These are phyloP conservation scores for Aphelinus atriplicis DNA, from an alignment of 1,140 invertebrate species.

Conservation along the genomic window DNA sequence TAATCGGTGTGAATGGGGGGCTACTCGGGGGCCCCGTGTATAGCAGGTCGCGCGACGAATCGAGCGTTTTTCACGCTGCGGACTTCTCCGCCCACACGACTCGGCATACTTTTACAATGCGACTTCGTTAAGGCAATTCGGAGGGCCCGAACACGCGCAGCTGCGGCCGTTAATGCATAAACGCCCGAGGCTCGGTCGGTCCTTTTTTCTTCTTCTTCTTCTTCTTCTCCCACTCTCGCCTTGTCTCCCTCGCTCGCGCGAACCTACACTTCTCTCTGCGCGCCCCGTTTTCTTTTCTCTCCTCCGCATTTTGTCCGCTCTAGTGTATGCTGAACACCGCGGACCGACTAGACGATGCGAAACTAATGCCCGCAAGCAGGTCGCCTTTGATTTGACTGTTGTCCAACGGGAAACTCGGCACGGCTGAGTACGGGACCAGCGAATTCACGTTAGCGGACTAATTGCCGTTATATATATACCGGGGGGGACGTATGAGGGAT, in stretches of 20 bases:
- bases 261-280: too few relatives aligned
- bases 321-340: too few relatives aligned
- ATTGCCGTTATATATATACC: too few relatives aligned
- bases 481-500: too few relatives aligned
- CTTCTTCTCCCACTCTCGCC: background rate
- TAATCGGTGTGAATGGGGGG: constrained; percentile 26
- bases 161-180: constrained; percentile 8
- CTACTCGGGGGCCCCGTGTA: background rate
- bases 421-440: too few relatives aligned
- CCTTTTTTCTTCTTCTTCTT: background rate
- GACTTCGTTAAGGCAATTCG: constrained; percentile 58
- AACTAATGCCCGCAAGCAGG: background rate
- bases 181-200: background rate
- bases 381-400: too few relatives aligned
- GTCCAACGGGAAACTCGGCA: too few relatives aligned
- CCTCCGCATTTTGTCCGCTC: too few relatives aligned
- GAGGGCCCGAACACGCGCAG: constrained; percentile 49
- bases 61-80: constrained; percentile 62
- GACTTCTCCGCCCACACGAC: constrained; percentile 61
- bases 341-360: background rate
- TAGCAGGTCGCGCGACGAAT: constrained; percentile 55
- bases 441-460: too few relatives aligned
- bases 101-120: constrained; percentile 57
- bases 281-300: too few relatives aligned
- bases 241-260: background rate